These are phyloP conservation scores for Adelognathus sp. DNA, from an alignment of 2,888 invertebrate species.

Conservation along the genomic window DNA sequence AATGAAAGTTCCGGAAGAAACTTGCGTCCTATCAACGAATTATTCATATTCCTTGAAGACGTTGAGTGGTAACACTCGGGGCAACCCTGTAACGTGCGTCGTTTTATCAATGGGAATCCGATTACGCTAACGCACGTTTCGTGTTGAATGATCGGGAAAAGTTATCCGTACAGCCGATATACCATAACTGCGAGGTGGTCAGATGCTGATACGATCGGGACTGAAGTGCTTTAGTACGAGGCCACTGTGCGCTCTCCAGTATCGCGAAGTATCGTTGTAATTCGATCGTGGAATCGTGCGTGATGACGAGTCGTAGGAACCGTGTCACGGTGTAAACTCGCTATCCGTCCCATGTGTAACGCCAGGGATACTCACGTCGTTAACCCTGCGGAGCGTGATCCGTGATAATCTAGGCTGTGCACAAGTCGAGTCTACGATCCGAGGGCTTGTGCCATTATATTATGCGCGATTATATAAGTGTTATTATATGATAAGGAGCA, in stretches of 20 bases:
- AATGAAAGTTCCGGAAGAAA: background rate
- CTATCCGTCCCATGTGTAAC: constrained; percentile 39
- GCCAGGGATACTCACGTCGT: constrained; percentile 38
- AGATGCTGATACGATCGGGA: background rate
- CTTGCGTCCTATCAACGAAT: background rate
- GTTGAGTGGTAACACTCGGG: constrained; percentile 10
- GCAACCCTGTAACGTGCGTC: constrained; percentile 44
- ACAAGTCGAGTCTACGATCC: constrained; percentile 47
- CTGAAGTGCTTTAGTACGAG: background rate
- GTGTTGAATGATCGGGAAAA: constrained; percentile 24
- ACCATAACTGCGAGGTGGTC: background rate
- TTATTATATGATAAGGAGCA: constrained; percentile 1
- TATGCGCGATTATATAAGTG: background rate
- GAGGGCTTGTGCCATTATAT: constrained; percentile 22
- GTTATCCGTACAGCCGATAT: constrained; percentile 7
- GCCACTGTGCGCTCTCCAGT: background rate
- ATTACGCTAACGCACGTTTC: constrained; percentile 38
- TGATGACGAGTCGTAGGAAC: constrained; percentile 54
- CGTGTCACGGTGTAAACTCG: constrained; percentile 57
- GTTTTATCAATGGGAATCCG: constrained; percentile 30
- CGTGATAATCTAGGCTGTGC: constrained; percentile 48
- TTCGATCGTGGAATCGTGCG: constrained; percentile 38
- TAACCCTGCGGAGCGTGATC: constrained; percentile 49
- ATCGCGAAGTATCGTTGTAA: background rate
- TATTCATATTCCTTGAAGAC: constrained; percentile 28